phyloP scores from a whole-genome alignment of 2,888 invertebrate species.

The Polyommatus iphigenia region DNA sequence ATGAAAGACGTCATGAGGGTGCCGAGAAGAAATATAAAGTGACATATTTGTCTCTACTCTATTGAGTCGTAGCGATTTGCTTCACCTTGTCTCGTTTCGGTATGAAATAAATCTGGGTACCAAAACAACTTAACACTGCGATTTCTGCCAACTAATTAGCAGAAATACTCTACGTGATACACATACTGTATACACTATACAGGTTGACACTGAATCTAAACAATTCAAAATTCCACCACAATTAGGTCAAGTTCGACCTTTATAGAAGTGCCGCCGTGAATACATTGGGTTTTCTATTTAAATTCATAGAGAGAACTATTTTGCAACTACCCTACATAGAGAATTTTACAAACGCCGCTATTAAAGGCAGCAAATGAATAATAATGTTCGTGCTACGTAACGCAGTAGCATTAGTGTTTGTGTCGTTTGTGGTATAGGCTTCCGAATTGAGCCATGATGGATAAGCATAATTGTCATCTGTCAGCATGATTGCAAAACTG shows the following conservation, averaged over 20 bases:
- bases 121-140: not conserved
- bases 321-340: slow-evolving; percentile 44
- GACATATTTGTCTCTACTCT: no score
- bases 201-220: slow-evolving; percentile 25
- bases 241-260: slow-evolving; percentile 50
- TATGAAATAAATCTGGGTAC: no score
- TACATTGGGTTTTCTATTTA: slow-evolving; percentile 42
- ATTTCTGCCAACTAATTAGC: not conserved
- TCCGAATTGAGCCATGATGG: not conserved
- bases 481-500: no score
- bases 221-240: slow-evolving; percentile 30
- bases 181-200: not conserved
- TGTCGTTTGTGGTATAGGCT: not conserved
- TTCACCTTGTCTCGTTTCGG: no score
- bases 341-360: slow-evolving; percentile 44
- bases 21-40: no score
- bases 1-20: no score
- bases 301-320: slow-evolving; percentile 49
- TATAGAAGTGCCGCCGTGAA: slow-evolving; percentile 41
- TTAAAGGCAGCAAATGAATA: slow-evolving; percentile 36
- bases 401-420: not conserved
- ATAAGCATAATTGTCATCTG: no score
- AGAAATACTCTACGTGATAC: slow-evolving; percentile 5
- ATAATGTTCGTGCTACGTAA: slow-evolving; percentile 29
- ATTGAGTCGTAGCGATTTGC: no score